Conservation (phyloP, 2,113 vertebrate genomes). For the Sceloporus tristichus region DNA sequence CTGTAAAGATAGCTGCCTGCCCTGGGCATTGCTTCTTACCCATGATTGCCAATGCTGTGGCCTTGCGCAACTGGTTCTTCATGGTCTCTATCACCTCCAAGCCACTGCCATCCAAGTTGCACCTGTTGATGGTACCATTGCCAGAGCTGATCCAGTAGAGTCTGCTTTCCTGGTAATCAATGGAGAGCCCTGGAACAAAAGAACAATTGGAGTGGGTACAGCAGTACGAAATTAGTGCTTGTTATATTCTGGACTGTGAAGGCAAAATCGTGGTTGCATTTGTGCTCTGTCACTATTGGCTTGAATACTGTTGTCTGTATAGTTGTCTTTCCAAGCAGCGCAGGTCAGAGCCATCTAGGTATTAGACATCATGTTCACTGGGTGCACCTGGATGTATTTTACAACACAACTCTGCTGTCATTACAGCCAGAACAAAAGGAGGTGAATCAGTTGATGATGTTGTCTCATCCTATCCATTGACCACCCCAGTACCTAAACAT, state of each 20-base stretch:
- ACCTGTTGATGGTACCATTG: constrained; percentile 89
- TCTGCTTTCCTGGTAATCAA: constrained; percentile 89
- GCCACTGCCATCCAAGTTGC: constrained; percentile 86
- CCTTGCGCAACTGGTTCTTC: constrained; percentile 88
- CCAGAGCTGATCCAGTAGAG: constrained; percentile 97
- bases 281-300: neutral
- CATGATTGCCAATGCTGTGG: constrained; percentile 94
- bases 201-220: neutral
- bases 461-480: neutral
- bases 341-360: neutral
- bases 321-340: neutral
- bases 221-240: neutral
- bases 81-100: constrained; percentile 84
- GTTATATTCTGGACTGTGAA: neutral
- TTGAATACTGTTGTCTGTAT: neutral
- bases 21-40: constrained; percentile 78
- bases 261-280: neutral
- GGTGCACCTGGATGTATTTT: neutral
- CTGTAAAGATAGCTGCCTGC: neutral
- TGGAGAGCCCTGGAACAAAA: constrained; percentile 85
- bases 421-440: neutral
- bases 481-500: neutral
- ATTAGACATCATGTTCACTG: neutral
- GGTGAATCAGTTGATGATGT: too few species aligned
- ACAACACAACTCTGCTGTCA: neutral